phyloP scores from a whole-genome alignment of 2,888 invertebrate genomes.

The Ptychoptera contaminata region DNA sequence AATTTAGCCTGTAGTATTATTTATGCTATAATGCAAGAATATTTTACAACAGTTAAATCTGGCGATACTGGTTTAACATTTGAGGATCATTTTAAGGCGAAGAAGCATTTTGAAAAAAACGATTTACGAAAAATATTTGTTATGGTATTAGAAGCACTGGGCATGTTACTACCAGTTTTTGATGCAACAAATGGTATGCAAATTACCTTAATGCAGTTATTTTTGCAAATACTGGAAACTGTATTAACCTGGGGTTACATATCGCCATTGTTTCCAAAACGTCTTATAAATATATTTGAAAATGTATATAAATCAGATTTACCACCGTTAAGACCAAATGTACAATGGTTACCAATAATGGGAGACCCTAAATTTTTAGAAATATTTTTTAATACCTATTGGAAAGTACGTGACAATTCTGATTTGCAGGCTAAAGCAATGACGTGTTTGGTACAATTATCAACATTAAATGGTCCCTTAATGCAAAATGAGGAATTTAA shows the following conservation, averaged over 20 bases:
- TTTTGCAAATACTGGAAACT: conserved; percentile 62
- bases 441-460: conserved; percentile 68
- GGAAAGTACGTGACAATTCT: conserved; percentile 61
- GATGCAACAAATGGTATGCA: conserved; percentile 35
- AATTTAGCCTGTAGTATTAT: conserved; percentile 72
- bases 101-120: conserved; percentile 66
- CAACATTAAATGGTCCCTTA: conserved; percentile 47
- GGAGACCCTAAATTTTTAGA: conserved; percentile 55
- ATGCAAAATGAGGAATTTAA: conserved; percentile 33
- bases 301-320: conserved; percentile 51
- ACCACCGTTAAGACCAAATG: conserved; percentile 39
- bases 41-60: conserved; percentile 69
- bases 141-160: conserved; percentile 27
- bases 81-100: conserved; percentile 73
- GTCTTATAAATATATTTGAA: conserved; percentile 55
- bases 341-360: conserved; percentile 58
- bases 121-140: conserved; percentile 69
- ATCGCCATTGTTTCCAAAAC: conserved; percentile 47
- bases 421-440: conserved; percentile 63
- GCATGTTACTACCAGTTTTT: conserved; percentile 6
- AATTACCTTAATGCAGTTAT: conserved; percentile 39
- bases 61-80: conserved; percentile 77
- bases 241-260: conserved; percentile 72
- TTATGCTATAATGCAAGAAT: conserved; percentile 73
- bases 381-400: conserved; percentile 70